Conservation (phyloP, 2,888 invertebrate genomes). For the Eilema caniola region DNA sequence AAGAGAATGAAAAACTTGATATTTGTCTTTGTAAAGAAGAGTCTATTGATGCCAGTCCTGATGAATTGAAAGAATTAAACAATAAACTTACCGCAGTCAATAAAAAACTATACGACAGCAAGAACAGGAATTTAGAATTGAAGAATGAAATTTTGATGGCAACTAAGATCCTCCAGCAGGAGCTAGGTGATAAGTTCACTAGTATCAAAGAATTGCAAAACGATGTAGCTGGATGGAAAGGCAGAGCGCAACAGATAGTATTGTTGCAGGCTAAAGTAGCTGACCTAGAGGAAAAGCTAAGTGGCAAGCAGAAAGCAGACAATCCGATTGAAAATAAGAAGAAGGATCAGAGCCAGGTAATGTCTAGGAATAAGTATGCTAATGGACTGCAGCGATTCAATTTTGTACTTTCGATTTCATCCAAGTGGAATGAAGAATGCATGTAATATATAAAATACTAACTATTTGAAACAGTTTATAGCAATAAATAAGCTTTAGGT, state of each 20-base stretch:
- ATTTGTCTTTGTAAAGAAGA: constrained; percentile 80
- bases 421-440: too few relatives aligned
- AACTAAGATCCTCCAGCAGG: constrained; percentile 91
- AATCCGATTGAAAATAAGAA: constrained; percentile 58
- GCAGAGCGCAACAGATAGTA: constrained; percentile 92
- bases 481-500: too few relatives aligned
- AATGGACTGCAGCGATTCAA: not conserved
- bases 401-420: not conserved
- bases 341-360: constrained; percentile 73
- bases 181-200: constrained; percentile 91
- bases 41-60: constrained; percentile 71
- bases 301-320: constrained; percentile 67
- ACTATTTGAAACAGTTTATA: too few relatives aligned
- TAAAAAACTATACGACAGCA: constrained; percentile 89
- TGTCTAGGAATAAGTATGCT: not conserved
- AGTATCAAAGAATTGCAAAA: constrained; percentile 88
- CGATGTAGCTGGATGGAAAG: constrained; percentile 90
- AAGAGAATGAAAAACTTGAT: constrained; percentile 72
- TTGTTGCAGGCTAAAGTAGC: constrained; percentile 89
- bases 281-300: constrained; percentile 89
- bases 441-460: too few relatives aligned
- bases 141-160: constrained; percentile 91
- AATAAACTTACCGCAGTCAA: constrained; percentile 87
- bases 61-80: constrained; percentile 87
- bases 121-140: constrained; percentile 89